These are phyloP conservation scores for Halyomorpha halys DNA, from an alignment of 1,140 invertebrate genomes.

Conservation along the genomic window DNA sequence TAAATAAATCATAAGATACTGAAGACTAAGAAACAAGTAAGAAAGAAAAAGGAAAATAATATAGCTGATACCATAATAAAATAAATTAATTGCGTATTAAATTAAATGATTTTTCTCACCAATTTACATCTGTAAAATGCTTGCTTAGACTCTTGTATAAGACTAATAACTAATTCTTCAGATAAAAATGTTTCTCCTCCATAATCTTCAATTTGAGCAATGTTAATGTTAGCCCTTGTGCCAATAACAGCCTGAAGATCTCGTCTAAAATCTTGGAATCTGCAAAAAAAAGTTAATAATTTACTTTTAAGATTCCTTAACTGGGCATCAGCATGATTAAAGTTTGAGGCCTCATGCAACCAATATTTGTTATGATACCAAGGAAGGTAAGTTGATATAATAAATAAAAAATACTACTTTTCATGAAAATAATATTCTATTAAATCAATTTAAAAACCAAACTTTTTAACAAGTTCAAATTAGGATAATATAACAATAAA, in stretches of 20 bases:
- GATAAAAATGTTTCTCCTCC: constrained; percentile 95
- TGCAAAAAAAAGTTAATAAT: constrained; percentile 33
- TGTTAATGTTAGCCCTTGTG: constrained; percentile 82
- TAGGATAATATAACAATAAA: too few relatives aligned
- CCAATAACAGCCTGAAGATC: constrained; percentile 90
- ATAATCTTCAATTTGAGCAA: constrained; percentile 88
- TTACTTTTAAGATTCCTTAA: too few relatives aligned
- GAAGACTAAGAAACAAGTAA: too few relatives aligned
- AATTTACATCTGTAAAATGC: constrained; percentile 81
- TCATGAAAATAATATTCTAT: too few relatives aligned
- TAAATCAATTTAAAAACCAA: too few relatives aligned
- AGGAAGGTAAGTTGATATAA: too few relatives aligned
- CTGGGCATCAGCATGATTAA: too few relatives aligned
- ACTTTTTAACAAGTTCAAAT: too few relatives aligned
- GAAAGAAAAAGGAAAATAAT: not conserved
- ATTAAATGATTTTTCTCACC: constrained; percentile 39
- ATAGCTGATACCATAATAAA: not conserved
- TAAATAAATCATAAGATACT: too few relatives aligned
- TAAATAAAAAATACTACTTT: too few relatives aligned
- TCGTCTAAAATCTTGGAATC: constrained; percentile 82
- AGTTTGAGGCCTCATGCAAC: too few relatives aligned
- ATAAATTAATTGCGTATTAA: not conserved
- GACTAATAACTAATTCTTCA: constrained; percentile 87
- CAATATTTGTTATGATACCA: too few relatives aligned
- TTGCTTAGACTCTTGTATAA: constrained; percentile 83